Conservation (phyloP, 2,113 vertebrate species). For the Spheniscus mendiculus region DNA sequence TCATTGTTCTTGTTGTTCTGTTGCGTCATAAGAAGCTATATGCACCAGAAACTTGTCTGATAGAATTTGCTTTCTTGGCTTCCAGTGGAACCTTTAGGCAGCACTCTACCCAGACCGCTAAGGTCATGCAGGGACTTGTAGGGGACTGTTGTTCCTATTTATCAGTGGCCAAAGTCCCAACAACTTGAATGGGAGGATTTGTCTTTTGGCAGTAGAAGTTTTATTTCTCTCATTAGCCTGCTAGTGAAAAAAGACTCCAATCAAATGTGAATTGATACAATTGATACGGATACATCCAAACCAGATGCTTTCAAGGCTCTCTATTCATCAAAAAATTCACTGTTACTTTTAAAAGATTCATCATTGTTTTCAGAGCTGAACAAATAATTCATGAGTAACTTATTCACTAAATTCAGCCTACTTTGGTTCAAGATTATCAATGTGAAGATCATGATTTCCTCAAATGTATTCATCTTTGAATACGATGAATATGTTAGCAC, state of each 20-base stretch:
- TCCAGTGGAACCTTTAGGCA: background rate
- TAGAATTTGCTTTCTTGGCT: background rate
- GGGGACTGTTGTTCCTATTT: background rate
- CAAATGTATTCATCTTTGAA: constrained; percentile 12
- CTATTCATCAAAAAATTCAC: background rate
- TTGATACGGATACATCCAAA: background rate
- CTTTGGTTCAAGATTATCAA: constrained; percentile 38
- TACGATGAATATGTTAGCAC: constrained; percentile 27
- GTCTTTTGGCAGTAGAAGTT: background rate
- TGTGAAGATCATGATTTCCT: constrained; percentile 26
- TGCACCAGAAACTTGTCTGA: background rate
- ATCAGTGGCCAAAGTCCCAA: background rate
- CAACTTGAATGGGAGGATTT: background rate
- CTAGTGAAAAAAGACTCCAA: background rate
- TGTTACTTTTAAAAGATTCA: constrained; percentile 27
- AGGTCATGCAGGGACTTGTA: background rate
- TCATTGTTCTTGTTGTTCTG: background rate
- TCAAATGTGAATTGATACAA: background rate
- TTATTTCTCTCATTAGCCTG: background rate
- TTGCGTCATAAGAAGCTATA: background rate
- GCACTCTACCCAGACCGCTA: background rate
- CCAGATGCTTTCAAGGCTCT: background rate
- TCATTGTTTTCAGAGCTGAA: constrained; percentile 47
- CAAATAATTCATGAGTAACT: constrained; percentile 49
- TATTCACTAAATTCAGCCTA: constrained; percentile 25